Conservation (phyloP, 2,888 invertebrate species). For the Conus canariensis region DNA sequence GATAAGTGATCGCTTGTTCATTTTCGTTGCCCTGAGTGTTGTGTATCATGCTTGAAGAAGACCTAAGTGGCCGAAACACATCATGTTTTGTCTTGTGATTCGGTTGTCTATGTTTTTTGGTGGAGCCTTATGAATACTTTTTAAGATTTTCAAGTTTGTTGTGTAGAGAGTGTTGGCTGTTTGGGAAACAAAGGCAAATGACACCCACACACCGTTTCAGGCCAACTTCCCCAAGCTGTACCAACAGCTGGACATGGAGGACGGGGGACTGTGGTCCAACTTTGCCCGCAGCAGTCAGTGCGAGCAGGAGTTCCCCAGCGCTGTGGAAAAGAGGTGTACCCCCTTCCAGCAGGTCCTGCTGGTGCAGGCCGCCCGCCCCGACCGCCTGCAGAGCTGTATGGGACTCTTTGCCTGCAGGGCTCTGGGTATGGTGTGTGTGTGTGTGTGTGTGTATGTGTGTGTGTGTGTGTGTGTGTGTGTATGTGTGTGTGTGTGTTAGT, state of each 20-base stretch:
- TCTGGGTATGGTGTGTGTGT: slow-evolving; percentile 69
- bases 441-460: not conserved
- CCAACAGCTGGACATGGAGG: slow-evolving; percentile 83
- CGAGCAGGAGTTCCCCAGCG: slow-evolving; percentile 83
- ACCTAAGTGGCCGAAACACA: too few species aligned
- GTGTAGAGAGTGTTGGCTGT: too few species aligned
- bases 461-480: not conserved
- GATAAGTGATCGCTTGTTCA: too few species aligned
- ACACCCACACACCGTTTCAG: slow-evolving; percentile 74
- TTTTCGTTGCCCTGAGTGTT: too few species aligned
- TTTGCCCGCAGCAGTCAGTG: slow-evolving; percentile 85
- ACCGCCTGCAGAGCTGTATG: slow-evolving; percentile 88
- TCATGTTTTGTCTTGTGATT: too few species aligned
- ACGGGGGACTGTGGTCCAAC: slow-evolving; percentile 84
- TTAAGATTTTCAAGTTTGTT: too few species aligned
- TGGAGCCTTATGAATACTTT: too few species aligned
- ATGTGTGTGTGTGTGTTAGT: not conserved
- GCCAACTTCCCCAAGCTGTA: slow-evolving; percentile 83
- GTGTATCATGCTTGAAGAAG: too few species aligned
- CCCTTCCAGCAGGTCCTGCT: slow-evolving; percentile 90
- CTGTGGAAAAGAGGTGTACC: slow-evolving; percentile 82
- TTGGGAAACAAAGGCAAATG: too few species aligned
- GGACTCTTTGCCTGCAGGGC: slow-evolving; percentile 84
- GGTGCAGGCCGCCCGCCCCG: slow-evolving; percentile 90
- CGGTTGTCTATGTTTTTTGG: too few species aligned